Evolutionary conservation across 2,113 vertebrate species (phyloP), one percentile per base, ranked within the genome.

Genomic region (Strix aluco): DNA sequence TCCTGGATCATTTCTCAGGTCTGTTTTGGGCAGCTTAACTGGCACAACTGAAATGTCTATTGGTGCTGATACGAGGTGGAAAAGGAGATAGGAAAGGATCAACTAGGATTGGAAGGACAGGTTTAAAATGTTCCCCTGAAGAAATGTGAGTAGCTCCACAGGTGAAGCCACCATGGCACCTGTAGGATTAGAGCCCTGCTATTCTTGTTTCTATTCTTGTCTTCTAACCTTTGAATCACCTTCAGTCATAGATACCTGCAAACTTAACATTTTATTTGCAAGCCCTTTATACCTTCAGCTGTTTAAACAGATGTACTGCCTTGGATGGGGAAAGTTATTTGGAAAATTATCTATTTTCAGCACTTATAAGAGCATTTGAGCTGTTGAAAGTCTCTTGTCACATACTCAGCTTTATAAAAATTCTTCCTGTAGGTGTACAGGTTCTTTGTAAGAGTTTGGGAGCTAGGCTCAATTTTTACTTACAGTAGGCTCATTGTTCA

Each of bases 291-390:
- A 66, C 5, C 90, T 40, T 88, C 90, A 75, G 85, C 83, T 94
- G 73, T 79, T 78, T 78, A 86, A 86, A 86, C 66, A 87, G 52
- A 72, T 66, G 51, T 36, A 55, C 47, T 84, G 23, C 47, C 38
- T 87, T 22, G 81, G 38, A 32, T 59, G 23, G 23, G 34, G 78
- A 75, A 69, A 49, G 85, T 58, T 59, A 89, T 91, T 69, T 94
- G 93, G 96, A 90, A 85, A 83, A 83, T 25, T 4, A 18, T 71
- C 59, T 95, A 71, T 96, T 91, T 93, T 96, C 82, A 63, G 65
- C 85, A 30, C 57, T 55, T 44, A 25, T 2, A 78, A 93, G 79
- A 95, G 92, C 29, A 36, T 42, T 71, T 3, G 32, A 72, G 51
- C 71, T 73, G 83, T 85, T 8, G 1, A 95, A 97, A 78, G 15